Evolutionary conservation across 2,888 invertebrate genomes (phyloP).

Genomic region (Torymus aiolomorphi): DNA sequence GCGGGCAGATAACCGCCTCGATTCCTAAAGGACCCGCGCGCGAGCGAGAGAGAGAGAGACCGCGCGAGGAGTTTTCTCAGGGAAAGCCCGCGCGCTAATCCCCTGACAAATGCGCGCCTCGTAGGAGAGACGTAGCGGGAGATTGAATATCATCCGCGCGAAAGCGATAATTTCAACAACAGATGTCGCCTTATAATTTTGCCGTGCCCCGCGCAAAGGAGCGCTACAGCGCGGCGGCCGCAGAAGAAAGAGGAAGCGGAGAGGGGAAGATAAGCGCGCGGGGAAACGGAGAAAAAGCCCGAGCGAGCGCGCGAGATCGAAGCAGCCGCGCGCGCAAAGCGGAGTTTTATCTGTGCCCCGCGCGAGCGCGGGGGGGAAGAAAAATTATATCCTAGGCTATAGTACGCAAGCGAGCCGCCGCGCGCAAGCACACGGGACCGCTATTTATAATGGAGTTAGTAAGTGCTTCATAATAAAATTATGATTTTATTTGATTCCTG

Average conservation of each 20-base stretch:
- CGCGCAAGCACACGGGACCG: neutral
- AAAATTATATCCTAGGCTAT: conserved; percentile 29
- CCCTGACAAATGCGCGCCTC: conserved; percentile 53
- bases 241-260: conserved; percentile 29
- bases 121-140: conserved; percentile 26
- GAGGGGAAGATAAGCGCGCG: conserved; percentile 18
- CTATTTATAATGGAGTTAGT: conserved; percentile 51
- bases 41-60: conserved; percentile 11
- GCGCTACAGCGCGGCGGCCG: neutral
- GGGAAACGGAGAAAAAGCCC: conserved; percentile 26
- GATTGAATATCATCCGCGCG: conserved; percentile 56
- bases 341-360: conserved; percentile 19
- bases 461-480: conserved; percentile 50
- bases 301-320: neutral
- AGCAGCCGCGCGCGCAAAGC: conserved; percentile 13
- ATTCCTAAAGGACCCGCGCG: conserved; percentile 38
- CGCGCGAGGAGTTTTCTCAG: conserved; percentile 3
- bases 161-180: conserved; percentile 57
- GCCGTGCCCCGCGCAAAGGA: neutral
- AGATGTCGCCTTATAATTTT: conserved; percentile 58
- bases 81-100: conserved; percentile 45
- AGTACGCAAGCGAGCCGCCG: neutral
- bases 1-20: conserved; percentile 39
- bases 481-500: conserved; percentile 52
- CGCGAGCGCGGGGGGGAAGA: conserved; percentile 1